Evolutionary conservation across 2,888 invertebrate species (phyloP).

Genomic region (Aphidoletes aphidimyza): DNA sequence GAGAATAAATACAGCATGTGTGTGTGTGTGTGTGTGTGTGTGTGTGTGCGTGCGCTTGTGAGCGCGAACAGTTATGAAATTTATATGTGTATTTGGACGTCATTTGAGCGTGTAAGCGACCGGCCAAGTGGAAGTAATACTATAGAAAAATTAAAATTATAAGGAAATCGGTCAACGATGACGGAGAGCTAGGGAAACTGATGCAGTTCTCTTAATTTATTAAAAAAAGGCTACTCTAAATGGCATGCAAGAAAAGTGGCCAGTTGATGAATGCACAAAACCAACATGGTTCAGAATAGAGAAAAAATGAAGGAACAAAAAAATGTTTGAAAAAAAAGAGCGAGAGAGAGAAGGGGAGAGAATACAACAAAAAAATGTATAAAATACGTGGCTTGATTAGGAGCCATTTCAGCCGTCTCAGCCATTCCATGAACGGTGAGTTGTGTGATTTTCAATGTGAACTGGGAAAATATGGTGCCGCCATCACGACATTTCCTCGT

Average conservation of each 20-base stretch:
- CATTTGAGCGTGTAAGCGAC: conserved; percentile 3
- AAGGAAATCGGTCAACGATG: conserved; percentile 37
- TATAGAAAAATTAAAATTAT: conserved; percentile 44
- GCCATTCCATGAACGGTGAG: too few species aligned
- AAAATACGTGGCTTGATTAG: conserved; percentile 11
- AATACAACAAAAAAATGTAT: background rate
- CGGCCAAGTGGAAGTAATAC: conserved; percentile 31
- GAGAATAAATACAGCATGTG: conserved; percentile 8
- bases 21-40: background rate
- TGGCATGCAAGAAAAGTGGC: conserved; percentile 9
- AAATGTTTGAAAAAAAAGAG: background rate
- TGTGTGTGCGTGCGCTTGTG: background rate
- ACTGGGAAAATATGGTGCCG: background rate
- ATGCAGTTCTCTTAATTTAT: conserved; percentile 25
- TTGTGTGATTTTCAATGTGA: conserved; percentile 4
- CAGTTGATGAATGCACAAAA: background rate
- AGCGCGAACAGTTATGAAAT: conserved; percentile 38
- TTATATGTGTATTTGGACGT: background rate
- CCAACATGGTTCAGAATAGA: background rate
- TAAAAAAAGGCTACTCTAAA: too few species aligned
- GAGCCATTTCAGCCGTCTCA: background rate
- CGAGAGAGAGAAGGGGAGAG: too few species aligned
- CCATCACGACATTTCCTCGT: conserved; percentile 5
- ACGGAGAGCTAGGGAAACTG: conserved; percentile 30
- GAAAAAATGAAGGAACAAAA: too few species aligned